Evolutionary conservation across 2,113 vertebrate species (phyloP).

Genomic region (Petaurus breviceps): DNA sequence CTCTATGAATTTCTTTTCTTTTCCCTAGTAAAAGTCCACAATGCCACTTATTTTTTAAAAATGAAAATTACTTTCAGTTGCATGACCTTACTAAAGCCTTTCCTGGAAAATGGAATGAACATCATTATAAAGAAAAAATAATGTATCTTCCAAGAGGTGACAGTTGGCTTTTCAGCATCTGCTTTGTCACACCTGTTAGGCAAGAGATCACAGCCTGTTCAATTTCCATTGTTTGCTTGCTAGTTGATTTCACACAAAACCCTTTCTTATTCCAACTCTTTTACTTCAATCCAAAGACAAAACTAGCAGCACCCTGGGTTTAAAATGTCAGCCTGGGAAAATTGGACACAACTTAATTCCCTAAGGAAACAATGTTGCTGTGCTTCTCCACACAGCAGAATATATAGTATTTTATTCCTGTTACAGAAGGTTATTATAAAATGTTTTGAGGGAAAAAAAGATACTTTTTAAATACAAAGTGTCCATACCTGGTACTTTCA

Average conservation of each 20-base stretch:
- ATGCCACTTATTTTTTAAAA: not conserved
- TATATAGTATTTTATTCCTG: constrained; percentile 32
- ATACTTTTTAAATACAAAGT: constrained; percentile 22
- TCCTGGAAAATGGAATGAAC: not conserved
- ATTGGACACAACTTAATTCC: constrained; percentile 4
- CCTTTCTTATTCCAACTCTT: constrained; percentile 7
- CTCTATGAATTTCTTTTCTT: constrained; percentile 19
- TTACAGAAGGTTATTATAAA: not conserved
- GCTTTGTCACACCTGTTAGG: constrained; percentile 58
- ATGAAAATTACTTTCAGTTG: constrained; percentile 4
- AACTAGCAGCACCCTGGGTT: not conserved
- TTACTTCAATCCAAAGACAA: constrained; percentile 24
- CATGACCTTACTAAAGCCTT: constrained; percentile 5
- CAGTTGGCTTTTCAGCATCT: constrained; percentile 60
- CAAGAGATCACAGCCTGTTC: not conserved
- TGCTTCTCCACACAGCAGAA: not conserved
- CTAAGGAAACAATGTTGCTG: not conserved
- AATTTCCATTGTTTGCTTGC: constrained; percentile 55
- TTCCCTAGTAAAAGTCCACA: constrained; percentile 35
- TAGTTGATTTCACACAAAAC: constrained; percentile 58
- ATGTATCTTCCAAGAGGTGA: constrained; percentile 16
- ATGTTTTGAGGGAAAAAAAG: constrained; percentile 8
- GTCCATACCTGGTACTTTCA: not conserved
- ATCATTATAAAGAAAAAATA: constrained; percentile 24
- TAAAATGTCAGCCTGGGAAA: constrained; percentile 10